These are phyloP conservation scores for Drosophila quadrilineata DNA, from an alignment of 1,140 invertebrate species.

Conservation along the genomic window DNA sequence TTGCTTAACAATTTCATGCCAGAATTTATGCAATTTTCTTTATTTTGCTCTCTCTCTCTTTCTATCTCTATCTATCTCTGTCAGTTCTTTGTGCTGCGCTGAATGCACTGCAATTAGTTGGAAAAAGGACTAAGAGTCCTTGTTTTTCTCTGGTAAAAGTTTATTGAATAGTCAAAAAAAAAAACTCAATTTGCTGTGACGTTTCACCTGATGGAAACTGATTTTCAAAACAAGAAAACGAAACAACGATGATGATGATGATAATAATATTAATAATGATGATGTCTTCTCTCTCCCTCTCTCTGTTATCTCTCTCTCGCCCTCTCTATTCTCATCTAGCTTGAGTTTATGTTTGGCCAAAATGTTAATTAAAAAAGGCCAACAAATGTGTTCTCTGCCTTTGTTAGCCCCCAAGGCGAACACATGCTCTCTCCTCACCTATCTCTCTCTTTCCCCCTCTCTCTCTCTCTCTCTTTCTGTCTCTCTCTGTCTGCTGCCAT, in stretches of 20 bases:
- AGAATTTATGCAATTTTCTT: conserved; percentile 34
- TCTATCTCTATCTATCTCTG: too few species aligned
- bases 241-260: too few species aligned
- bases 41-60: conserved; percentile 1
- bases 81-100: conserved; percentile 10
- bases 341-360: conserved; percentile 47
- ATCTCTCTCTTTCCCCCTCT: neutral
- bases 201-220: conserved; percentile 22
- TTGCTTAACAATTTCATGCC: conserved; percentile 2
- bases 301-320: neutral
- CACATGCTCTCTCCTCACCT: neutral
- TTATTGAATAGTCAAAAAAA: conserved; percentile 47
- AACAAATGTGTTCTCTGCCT: conserved; percentile 9
- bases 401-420: neutral
- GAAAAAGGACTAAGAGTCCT: too few species aligned
- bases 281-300: neutral
- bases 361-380: conserved; percentile 68
- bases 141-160: too few species aligned
- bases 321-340: conserved; percentile 14
- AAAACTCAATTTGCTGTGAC: conserved; percentile 65
- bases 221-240: neutral
- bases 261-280: neutral
- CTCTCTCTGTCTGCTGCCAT: neutral
- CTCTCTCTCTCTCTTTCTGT: neutral
- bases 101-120: conserved; percentile 46